Conservation (phyloP, 2,113 vertebrate genomes). For the Lonchura striata region DNA sequence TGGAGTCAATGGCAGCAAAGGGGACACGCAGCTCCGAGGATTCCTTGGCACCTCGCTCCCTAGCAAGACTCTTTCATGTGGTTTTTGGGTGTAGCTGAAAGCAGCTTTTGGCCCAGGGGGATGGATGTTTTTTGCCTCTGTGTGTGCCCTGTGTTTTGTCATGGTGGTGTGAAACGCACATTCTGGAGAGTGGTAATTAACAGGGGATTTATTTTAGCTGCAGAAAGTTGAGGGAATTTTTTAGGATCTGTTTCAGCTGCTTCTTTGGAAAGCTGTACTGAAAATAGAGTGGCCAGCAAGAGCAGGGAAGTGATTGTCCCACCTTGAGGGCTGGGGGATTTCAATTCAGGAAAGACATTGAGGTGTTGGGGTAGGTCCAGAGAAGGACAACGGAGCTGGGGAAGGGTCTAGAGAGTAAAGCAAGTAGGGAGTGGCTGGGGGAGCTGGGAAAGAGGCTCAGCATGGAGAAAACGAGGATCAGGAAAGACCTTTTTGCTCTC, state of each 20-base stretch:
- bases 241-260: neutral
- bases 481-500: accelerated
- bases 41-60: neutral
- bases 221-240: neutral
- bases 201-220: neutral
- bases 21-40: neutral
- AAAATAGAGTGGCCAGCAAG: neutral
- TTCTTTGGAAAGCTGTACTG: neutral
- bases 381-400: neutral
- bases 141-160: neutral
- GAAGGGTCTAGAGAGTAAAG: neutral
- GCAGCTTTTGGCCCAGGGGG: constrained; percentile 19
- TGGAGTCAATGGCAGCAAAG: neutral
- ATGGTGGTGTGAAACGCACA: neutral
- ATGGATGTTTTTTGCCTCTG: neutral
- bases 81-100: constrained; percentile 46
- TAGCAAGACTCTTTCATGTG: constrained; percentile 39
- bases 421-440: neutral
- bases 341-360: accelerated
- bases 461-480: neutral
- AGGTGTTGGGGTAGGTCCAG: neutral
- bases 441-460: neutral
- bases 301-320: neutral
- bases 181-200: neutral
- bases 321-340: accelerated